Conservation (phyloP, 2,888 invertebrate species). For the Mesorhabditis spiculigera region DNA sequence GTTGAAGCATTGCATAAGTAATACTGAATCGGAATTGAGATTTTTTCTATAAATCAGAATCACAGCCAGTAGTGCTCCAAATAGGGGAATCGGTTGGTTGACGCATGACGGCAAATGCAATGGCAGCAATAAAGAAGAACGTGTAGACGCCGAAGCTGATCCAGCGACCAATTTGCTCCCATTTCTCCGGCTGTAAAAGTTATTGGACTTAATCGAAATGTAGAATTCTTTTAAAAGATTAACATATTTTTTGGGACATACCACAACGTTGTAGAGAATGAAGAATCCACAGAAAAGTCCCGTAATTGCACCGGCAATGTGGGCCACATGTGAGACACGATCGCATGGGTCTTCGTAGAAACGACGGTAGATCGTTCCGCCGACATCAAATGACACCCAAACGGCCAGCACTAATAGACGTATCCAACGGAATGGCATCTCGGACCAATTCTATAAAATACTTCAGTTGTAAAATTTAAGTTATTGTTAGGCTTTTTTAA, state of each 20-base stretch:
- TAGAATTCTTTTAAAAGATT: not conserved
- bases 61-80: slow-evolving; percentile 1
- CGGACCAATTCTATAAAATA: slow-evolving; percentile 78
- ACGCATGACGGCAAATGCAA: not conserved
- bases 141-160: not conserved
- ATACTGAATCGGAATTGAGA: too few relatives aligned
- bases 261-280: slow-evolving; percentile 27
- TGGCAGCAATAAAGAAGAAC: not conserved
- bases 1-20: too few relatives aligned
- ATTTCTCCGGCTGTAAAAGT: not conserved
- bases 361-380: slow-evolving; percentile 85
- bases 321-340: slow-evolving; percentile 87
- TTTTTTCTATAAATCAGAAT: not conserved
- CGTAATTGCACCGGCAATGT: slow-evolving; percentile 84
- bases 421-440: slow-evolving; percentile 87
- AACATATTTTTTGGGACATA: not conserved
- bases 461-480: not conserved
- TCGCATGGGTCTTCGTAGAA: slow-evolving; percentile 75
- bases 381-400: slow-evolving; percentile 78
- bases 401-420: slow-evolving; percentile 79
- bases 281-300: slow-evolving; percentile 70
- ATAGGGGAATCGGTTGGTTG: not conserved
- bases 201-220: not conserved
- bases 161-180: not conserved
- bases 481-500: not conserved